phyloP scores from a whole-genome alignment of 2,888 invertebrate genomes.

The Phragmatobia fuliginosa region DNA sequence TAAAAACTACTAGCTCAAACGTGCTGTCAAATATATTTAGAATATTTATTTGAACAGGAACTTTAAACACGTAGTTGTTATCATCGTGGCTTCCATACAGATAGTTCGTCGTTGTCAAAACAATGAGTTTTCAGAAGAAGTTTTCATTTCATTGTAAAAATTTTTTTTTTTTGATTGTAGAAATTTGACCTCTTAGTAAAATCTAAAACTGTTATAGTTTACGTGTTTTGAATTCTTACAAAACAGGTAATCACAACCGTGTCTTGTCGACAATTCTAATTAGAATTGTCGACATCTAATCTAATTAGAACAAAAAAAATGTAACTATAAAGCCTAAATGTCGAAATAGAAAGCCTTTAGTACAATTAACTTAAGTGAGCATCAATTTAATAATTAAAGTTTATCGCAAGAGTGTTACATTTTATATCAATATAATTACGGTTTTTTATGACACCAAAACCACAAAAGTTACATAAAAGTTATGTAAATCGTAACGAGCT shows the following conservation, averaged over 20 bases:
- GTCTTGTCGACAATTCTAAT: slow-evolving; percentile 1
- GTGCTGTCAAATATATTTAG: too few species aligned
- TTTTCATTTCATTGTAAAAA: too few species aligned
- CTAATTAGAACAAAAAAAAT: slow-evolving; percentile 14
- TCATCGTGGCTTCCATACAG: too few species aligned
- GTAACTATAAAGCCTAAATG: neutral
- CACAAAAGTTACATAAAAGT: slow-evolving; percentile 20
- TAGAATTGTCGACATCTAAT: too few species aligned
- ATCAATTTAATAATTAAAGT: slow-evolving; percentile 27
- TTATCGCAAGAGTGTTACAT: slow-evolving; percentile 25
- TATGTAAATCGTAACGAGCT: slow-evolving; percentile 34
- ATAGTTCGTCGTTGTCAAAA: too few species aligned
- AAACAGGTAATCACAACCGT: slow-evolving; percentile 1
- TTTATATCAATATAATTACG: slow-evolving; percentile 34
- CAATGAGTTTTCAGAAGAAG: too few species aligned
- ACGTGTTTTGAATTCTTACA: slow-evolving; percentile 5
- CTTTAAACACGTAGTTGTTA: neutral
- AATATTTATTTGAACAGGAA: neutral
- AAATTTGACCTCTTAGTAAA: neutral
- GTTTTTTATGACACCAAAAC: slow-evolving; percentile 33
- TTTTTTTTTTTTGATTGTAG: too few species aligned
- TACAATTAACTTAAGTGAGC: slow-evolving; percentile 21
- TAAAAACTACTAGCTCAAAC: too few species aligned
- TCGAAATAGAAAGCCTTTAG: slow-evolving; percentile 16
- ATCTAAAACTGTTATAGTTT: neutral